Evolutionary conservation across 2,797 vertebrate species (phyloP).

Genomic region (Artibeus lituratus): DNA sequence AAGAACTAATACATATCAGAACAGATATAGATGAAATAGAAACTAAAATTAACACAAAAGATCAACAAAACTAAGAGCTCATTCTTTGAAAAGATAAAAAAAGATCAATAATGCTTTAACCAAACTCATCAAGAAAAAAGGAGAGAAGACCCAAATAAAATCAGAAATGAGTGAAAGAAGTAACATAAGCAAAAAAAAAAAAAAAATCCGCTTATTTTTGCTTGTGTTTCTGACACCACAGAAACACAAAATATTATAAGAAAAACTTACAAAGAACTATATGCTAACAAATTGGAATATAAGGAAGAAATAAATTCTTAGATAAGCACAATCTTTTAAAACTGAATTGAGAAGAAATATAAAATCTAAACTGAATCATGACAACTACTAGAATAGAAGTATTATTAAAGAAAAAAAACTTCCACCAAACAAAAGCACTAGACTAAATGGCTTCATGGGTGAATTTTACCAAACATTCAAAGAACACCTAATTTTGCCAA

Average conservation of each 20-base stretch:
- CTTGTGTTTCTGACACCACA: background rate
- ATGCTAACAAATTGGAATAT: too few relatives aligned
- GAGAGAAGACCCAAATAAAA: background rate
- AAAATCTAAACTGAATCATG: background rate
- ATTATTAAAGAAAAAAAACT: background rate
- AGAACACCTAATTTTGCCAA: background rate
- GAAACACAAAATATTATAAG: background rate
- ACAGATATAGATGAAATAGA: background rate
- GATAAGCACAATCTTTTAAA: background rate
- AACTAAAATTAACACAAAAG: background rate
- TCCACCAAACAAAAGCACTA: background rate
- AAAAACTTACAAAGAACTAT: background rate
- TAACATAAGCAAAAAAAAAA: background rate
- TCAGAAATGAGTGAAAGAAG: background rate
- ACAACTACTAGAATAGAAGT: background rate
- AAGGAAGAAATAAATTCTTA: background rate
- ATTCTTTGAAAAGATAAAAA: background rate
- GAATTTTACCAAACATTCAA: background rate
- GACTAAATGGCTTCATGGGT: background rate
- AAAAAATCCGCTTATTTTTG: too few relatives aligned
- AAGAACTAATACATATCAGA: background rate
- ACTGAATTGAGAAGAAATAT: background rate
- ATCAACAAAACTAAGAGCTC: background rate
- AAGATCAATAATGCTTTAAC: background rate
- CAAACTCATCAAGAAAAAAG: background rate